Evolutionary conservation across 2,888 invertebrate species (phyloP).

Genomic region (Lasioglossum calceatum): DNA sequence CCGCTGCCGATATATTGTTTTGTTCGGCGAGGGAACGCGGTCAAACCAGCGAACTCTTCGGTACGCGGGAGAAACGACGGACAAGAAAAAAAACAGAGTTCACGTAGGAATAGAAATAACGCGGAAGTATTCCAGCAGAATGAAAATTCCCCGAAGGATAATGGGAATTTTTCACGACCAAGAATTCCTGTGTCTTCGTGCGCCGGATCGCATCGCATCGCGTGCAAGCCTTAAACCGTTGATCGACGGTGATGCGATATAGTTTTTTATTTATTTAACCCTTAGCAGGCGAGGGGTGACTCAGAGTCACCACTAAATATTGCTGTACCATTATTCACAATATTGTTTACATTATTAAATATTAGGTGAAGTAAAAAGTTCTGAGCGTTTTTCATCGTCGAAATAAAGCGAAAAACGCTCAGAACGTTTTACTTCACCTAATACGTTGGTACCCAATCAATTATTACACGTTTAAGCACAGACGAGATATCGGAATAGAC

Average conservation of each 20-base stretch:
- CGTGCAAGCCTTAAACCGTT: background rate
- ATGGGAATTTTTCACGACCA: constrained; percentile 65
- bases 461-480: too few relatives aligned
- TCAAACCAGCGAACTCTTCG: constrained; percentile 48
- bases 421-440: too few relatives aligned
- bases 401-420: too few relatives aligned
- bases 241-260: constrained; percentile 1
- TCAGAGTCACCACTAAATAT: too few relatives aligned
- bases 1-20: constrained; percentile 59
- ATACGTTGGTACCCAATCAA: too few relatives aligned
- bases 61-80: background rate
- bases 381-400: too few relatives aligned
- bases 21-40: constrained; percentile 58
- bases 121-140: constrained; percentile 55
- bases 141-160: constrained; percentile 65
- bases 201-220: constrained; percentile 23
- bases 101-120: constrained; percentile 65
- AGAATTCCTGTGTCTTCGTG: constrained; percentile 39
- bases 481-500: too few relatives aligned
- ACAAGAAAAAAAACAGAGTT: constrained; percentile 1
- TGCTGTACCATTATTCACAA: too few relatives aligned
- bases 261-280: too few relatives aligned
- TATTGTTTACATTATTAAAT: too few relatives aligned
- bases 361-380: too few relatives aligned
- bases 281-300: too few relatives aligned